phyloP scores from a whole-genome alignment of 2,113 vertebrate species.

The Nipponia nippon region DNA sequence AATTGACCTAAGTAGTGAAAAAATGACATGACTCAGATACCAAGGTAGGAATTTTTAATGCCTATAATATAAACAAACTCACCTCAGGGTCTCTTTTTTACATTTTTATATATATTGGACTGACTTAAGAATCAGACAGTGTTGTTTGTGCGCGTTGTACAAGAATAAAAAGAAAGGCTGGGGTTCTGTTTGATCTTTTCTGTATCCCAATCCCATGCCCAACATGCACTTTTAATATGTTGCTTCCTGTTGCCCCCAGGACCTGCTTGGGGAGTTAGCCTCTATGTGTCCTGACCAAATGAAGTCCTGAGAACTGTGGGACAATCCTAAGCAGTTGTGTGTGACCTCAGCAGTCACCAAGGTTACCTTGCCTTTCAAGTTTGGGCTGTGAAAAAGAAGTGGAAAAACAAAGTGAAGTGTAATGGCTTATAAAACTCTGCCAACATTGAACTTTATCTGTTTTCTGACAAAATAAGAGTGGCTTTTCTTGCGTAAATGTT shows the following conservation, averaged over 20 bases:
- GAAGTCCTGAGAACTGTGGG: background rate
- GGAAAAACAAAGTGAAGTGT: constrained; percentile 14
- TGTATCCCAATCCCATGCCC: background rate
- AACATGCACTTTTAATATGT: fast-evolving
- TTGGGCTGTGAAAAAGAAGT: background rate
- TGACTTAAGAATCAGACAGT: too few relatives aligned
- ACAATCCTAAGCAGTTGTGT: background rate
- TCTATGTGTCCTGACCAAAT: fast-evolving
- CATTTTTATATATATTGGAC: background rate
- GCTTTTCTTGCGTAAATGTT: background rate
- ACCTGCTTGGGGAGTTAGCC: background rate
- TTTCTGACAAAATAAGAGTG: constrained; percentile 38
- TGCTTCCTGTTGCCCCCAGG: background rate
- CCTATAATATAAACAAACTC: background rate
- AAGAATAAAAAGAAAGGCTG: background rate
- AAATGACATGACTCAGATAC: background rate
- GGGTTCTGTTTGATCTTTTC: background rate
- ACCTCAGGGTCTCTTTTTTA: background rate
- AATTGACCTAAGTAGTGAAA: background rate
- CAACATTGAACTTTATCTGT: constrained; percentile 55
- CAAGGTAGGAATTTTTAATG: background rate
- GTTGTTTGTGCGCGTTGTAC: background rate
- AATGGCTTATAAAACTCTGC: constrained; percentile 50
- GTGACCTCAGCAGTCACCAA: background rate
- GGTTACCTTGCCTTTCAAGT: background rate